Base-by-base conservation (phyloP, 1,140 invertebrate species). In the Drosophila jambulina region DNA sequence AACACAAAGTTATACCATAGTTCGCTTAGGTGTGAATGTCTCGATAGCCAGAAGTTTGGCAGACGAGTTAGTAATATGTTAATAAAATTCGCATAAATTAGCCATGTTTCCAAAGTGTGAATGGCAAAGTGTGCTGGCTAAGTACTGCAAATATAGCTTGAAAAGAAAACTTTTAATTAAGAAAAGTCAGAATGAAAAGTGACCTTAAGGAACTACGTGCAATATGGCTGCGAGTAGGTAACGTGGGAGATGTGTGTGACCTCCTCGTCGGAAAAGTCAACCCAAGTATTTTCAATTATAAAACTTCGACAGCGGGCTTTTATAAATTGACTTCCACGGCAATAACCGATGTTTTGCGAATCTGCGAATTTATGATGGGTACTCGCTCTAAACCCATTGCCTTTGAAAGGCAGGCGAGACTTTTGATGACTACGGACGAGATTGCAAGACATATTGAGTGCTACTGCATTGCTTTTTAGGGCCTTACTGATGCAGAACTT, bases 261-360 rank as follows among this genome's bases (percentile, higher is more conserved):
- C 61, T 40, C 9, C 45, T n/a, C 15, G 15, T 15, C 12, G 13
- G 29, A 49, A 70, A 77, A 60, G 56, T 59, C 63, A 77, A 42
- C 6, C 13, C 19, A 68, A 70, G 49, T 70, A 78, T 71, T 78
- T 78, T 71, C 76, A 79, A 79, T 79, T 79, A 79, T 60, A 79
- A 79, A 79, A 79, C 75, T 79, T 79, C 58, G 67, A 71, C 67
- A 71, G 42, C 36, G n/a, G 36, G 29, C 54, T 43, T 63, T 70
- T 54, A 59, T 60, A 60, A 57, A 59, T 38, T 56, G 34, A 58
- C 54, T 54, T 42, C 40, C n/a, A 23, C 21, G 53, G 40, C 53
- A 78, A 71, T 78, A 51, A 38, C 45, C 40, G 57, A 57, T 71
- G 21, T 48, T 29, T 2, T 34, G 13, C 21, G 8, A 67, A 40